Evolutionary conservation across 2,113 vertebrate species (phyloP), one percentile per base, ranked within the genome.

Genomic region (Psilopsiagon aurifrons): DNA sequence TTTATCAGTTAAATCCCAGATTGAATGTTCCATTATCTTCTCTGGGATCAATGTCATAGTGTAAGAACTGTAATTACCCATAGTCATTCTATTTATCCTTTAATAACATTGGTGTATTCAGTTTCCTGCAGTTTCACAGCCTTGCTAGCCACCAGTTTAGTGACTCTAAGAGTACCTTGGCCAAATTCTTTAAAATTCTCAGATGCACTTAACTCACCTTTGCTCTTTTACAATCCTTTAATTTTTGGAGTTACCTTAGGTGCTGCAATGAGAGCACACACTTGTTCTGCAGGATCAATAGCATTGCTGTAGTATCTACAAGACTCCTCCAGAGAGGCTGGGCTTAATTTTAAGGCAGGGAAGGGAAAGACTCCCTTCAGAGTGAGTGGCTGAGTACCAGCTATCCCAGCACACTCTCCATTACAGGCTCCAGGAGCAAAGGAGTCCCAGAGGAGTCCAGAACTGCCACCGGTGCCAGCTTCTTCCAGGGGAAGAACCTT

Each of bases 1-100:
- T 85, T 27, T 59, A 73, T 76, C 47, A 82, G 33, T 68, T 35
- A 92, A 91, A 94, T 76, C 33, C 67, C n/a, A 66, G 22, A 92
- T 0, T 83, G 78, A 89, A 71, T 80, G 24, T 87, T 87, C 57
- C 54, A 47, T 91, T 92, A 89, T 83, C 35, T 87, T 71, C 84
- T 80, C 49, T 67, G 44, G 13, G 49, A 96, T 91, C 78, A 76
- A 84, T 83, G 41, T 54, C 49, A 66, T 16, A 6, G 54, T 67
- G 70, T 83, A 92, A 69, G 57, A 92, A 68, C 63, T 46, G 17
- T 69, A 66, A 85, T 92, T 87, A 91, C 28, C 29, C 31, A 66
- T 59, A 47, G 25, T 52, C 33, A 57, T 69, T 64, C 18, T 87
- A 23, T 76, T 85, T 87, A 79, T 57, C 70, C 49, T 80, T 73